Conservation (phyloP, 1,140 invertebrate species). For the Drosophila hydei region DNA sequence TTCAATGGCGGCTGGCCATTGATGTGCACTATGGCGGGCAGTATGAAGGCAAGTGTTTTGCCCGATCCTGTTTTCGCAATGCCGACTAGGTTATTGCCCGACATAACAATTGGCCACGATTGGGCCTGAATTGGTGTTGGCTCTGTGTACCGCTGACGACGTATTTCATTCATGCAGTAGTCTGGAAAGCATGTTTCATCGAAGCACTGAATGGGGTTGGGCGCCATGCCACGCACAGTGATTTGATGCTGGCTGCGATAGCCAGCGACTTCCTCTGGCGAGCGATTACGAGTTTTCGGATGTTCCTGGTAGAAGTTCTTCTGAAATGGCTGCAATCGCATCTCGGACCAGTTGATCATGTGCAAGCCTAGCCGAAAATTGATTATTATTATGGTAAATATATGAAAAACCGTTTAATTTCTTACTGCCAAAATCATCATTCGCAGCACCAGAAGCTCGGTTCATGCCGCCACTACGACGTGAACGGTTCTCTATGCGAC, state of each 20-base stretch:
- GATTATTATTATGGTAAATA: not conserved
- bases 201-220: conserved; percentile 91
- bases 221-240: conserved; percentile 90
- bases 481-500: conserved; percentile 36
- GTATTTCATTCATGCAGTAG: conserved; percentile 88
- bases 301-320: conserved; percentile 96
- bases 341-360: conserved; percentile 80
- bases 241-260: conserved; percentile 91
- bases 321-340: conserved; percentile 92
- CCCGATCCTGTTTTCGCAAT: conserved; percentile 97
- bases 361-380: conserved; percentile 44
- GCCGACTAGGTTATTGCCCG: conserved; percentile 94
- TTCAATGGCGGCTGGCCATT: conserved; percentile 92
- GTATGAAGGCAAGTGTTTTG: conserved; percentile 92
- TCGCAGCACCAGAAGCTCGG: conserved; percentile 26
- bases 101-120: conserved; percentile 95
- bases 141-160: conserved; percentile 87
- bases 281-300: conserved; percentile 88
- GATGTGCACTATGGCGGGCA: conserved; percentile 95
- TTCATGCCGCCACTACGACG: conserved; percentile 44
- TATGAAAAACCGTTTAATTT: not conserved
- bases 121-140: conserved; percentile 95
- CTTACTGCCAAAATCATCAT: conserved; percentile 48
- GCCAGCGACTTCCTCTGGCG: conserved; percentile 89
- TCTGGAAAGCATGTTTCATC: conserved; percentile 93